Evolutionary conservation across 2,797 vertebrate species (phyloP).

Genomic region (Tokudaia muenninki): DNA sequence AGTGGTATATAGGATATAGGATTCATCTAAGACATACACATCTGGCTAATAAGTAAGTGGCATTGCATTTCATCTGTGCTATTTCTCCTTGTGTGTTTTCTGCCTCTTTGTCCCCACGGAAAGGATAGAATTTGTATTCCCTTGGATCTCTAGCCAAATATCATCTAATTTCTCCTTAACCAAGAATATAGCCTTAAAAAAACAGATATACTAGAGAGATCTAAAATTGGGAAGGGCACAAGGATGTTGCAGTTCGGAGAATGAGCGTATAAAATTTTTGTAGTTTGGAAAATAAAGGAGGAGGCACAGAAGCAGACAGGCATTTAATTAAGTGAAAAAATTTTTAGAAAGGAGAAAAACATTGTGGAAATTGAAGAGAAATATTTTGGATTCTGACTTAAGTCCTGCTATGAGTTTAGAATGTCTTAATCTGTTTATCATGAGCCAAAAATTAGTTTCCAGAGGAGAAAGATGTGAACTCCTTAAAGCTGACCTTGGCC

Average conservation of each 20-base stretch:
- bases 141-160: conserved; percentile 66
- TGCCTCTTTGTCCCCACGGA: conserved; percentile 50
- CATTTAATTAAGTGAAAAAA: conserved; percentile 56
- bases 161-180: conserved; percentile 69
- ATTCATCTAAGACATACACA: conserved; percentile 69
- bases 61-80: conserved; percentile 67
- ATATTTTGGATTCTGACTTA: conserved; percentile 61
- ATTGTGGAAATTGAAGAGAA: conserved; percentile 63
- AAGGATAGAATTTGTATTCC: conserved; percentile 66
- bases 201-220: conserved; percentile 27
- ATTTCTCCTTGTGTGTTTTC: conserved; percentile 71
- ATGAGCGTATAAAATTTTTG: conserved; percentile 2
- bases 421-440: conserved; percentile 64
- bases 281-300: conserved; percentile 58
- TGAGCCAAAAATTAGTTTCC: conserved; percentile 63
- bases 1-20: conserved; percentile 62
- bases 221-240: background rate
- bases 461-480: conserved; percentile 24
- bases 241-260: conserved; percentile 33
- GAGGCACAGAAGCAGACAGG: conserved; percentile 28
- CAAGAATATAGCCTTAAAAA: conserved; percentile 54
- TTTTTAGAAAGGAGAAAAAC: conserved; percentile 74
- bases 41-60: conserved; percentile 69
- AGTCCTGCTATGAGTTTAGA: conserved; percentile 57
- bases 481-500: background rate